Evolutionary conservation across 2,797 vertebrate species (phyloP).

Genomic region (Synanceia verrucosa): DNA sequence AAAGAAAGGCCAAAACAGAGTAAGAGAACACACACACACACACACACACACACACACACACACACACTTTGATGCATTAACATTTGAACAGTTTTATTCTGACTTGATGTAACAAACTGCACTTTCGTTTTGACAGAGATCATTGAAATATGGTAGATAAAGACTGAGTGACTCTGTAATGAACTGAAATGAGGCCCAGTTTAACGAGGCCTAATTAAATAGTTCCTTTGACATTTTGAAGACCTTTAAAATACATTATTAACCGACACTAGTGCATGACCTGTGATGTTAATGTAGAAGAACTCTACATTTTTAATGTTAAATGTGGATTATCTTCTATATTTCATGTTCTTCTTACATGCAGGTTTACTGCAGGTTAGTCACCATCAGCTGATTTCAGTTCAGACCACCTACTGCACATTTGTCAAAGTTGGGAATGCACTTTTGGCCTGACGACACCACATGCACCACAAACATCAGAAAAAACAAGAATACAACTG

Average conservation of each 20-base stretch:
- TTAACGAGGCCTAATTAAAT: conserved; percentile 2
- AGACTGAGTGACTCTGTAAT: not conserved
- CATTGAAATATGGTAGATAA: conserved; percentile 2
- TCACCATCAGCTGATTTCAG: not conserved
- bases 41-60: not conserved
- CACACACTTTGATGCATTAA: conserved; percentile 9
- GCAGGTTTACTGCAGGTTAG: too few species aligned
- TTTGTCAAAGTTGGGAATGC: not conserved
- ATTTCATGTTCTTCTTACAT: not conserved
- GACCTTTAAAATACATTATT: conserved; percentile 3
- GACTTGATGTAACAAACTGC: conserved; percentile 9
- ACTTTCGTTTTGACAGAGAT: not conserved
- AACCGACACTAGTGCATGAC: not conserved
- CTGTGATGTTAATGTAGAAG: not conserved
- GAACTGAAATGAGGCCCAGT: not conserved
- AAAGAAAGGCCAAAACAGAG: conserved; percentile 59
- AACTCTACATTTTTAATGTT: not conserved
- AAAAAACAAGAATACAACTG: not conserved
- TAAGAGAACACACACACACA: not conserved
- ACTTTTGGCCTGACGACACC: not conserved
- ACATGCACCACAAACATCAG: not conserved
- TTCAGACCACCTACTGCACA: not conserved
- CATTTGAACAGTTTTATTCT: conserved; percentile 14
- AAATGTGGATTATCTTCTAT: conserved; percentile 11
- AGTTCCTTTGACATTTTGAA: conserved; percentile 10